A percentile compares a stretch with the other conserved stretches of the same genome.
Conservation (phyloP, 1,140 invertebrate species). For the Archegozetes longisetosus region DNA sequence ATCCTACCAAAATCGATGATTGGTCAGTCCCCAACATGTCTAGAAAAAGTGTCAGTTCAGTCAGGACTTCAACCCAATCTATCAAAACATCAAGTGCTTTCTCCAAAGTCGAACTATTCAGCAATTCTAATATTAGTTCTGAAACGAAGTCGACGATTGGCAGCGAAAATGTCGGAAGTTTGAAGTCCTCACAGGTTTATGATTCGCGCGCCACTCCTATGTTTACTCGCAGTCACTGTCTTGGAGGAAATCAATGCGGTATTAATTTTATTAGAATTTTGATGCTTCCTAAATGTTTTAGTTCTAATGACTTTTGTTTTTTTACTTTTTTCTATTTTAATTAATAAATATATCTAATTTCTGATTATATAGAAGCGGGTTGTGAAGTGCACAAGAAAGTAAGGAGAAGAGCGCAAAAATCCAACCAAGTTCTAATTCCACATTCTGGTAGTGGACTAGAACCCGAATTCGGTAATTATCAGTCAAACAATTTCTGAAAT, state of each 20-base stretch:
- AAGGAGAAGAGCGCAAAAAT: background rate
- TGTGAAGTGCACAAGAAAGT: background rate
- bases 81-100: background rate
- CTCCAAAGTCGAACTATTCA: background rate
- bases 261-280: background rate
- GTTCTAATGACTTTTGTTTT: too few species aligned
- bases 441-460: background rate
- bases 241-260: background rate
- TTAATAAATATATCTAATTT: too few species aligned
- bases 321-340: too few species aligned
- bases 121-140: background rate
- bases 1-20: background rate
- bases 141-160: background rate
- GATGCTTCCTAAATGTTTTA: background rate
- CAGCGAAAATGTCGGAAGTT: too few species aligned
- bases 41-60: background rate
- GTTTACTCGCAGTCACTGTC: conserved; percentile 6
- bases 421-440: background rate
- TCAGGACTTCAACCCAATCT: background rate
- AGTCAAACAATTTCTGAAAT: too few species aligned
- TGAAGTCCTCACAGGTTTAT: background rate
- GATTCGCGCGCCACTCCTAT: background rate
- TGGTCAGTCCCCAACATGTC: conserved; percentile 14
- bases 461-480: background rate
- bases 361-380: background rate